Percentiles rank a stretch among this genome's conserved stretches.
Conservation (phyloP, 2,888 invertebrate species). For the Dasypogon diadema region DNA sequence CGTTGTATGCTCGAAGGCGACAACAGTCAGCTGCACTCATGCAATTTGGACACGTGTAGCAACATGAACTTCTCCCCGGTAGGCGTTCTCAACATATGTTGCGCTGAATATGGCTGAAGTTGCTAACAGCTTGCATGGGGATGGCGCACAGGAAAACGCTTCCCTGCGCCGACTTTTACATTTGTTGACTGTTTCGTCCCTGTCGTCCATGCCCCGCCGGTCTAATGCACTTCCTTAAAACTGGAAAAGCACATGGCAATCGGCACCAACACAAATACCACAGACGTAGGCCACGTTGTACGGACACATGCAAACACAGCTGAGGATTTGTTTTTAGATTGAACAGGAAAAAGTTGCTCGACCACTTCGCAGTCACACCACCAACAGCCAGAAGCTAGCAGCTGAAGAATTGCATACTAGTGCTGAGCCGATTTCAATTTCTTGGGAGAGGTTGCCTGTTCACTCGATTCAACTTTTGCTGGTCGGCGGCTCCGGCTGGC, state of each 20-base stretch:
- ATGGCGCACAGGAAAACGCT: too few species aligned
- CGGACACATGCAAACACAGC: not conserved
- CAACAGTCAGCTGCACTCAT: too few species aligned
- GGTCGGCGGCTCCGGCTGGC: not conserved
- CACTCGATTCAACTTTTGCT: not conserved
- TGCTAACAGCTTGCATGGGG: not conserved
- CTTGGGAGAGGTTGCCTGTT: constrained; percentile 15
- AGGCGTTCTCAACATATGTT: not conserved
- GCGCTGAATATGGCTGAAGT: not conserved
- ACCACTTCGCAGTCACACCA: not conserved
- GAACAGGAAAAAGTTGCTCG: constrained; percentile 21
- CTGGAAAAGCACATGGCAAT: not conserved
- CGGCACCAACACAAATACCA: not conserved
- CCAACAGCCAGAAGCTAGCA: not conserved
- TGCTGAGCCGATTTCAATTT: not conserved
- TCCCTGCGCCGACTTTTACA: not conserved
- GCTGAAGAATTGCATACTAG: too few species aligned
- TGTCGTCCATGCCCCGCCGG: not conserved
- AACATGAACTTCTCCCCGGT: not conserved
- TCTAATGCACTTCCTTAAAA: not conserved
- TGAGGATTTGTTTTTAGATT: not conserved
- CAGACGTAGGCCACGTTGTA: not conserved
- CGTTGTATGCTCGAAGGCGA: too few species aligned
- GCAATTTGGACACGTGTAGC: too few species aligned
- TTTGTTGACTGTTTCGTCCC: not conserved